Percentiles rank a stretch among this genome's conserved stretches.
Conservation (phyloP, 2,113 vertebrate species). For the Trinectes maculatus region DNA sequence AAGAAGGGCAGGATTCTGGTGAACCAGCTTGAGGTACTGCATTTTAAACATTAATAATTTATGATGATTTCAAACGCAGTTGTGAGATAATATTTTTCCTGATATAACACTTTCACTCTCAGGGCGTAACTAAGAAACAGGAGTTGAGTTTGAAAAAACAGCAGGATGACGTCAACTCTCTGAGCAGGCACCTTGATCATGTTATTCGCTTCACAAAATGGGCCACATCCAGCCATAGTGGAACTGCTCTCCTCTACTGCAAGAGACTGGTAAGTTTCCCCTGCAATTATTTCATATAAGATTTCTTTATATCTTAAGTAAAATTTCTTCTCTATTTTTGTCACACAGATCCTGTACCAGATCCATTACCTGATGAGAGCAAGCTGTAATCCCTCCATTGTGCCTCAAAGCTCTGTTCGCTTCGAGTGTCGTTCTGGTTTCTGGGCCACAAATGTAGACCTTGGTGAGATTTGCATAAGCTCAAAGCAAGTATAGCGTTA, state of each 20-base stretch:
- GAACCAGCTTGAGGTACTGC: slow-evolving; percentile 92
- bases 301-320: background rate
- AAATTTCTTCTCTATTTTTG: background rate
- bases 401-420: slow-evolving; percentile 82
- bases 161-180: slow-evolving; percentile 90
- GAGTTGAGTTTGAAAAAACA: slow-evolving; percentile 92
- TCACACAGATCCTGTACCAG: slow-evolving; percentile 80
- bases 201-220: slow-evolving; percentile 97
- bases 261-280: slow-evolving; percentile 86
- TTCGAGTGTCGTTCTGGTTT: slow-evolving; percentile 84
- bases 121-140: slow-evolving; percentile 95
- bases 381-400: slow-evolving; percentile 79
- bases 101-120: background rate
- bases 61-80: background rate
- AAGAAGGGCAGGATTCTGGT: slow-evolving; percentile 96
- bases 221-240: slow-evolving; percentile 95
- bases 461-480: slow-evolving; percentile 70
- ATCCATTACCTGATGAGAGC: slow-evolving; percentile 84
- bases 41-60: background rate
- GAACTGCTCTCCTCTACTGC: slow-evolving; percentile 93
- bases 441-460: slow-evolving; percentile 84
- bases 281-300: background rate
- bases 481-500: background rate
- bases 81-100: background rate
- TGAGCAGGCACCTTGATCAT: slow-evolving; percentile 93